Percentiles rank a stretch among this genome's conserved stretches.
These are phyloP conservation scores for Cuniculus paca DNA, from an alignment of 2,797 vertebrate genomes.

Conservation along the genomic window DNA sequence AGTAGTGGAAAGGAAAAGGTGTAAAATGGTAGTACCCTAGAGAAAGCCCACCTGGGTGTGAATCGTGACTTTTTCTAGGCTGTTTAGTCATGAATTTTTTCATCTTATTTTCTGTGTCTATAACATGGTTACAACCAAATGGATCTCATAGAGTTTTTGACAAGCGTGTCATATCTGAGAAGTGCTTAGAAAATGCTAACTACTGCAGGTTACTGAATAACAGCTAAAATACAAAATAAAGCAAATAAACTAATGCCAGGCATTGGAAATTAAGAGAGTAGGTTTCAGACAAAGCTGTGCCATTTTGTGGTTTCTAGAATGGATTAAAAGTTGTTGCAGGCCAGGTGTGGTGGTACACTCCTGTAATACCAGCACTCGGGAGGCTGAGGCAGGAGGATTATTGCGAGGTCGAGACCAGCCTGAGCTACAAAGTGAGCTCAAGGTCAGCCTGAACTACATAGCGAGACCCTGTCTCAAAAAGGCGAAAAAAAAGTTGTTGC, in stretches of 20 bases:
- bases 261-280: neutral
- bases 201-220: neutral
- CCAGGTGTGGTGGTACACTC: too few relatives aligned
- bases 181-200: neutral
- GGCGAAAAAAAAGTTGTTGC: conserved; percentile 28
- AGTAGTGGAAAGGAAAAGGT: neutral
- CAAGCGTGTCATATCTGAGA: neutral
- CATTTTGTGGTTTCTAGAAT: conserved; percentile 24
- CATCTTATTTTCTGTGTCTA: neutral
- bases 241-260: neutral
- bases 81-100: neutral
- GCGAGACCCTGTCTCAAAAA: too few relatives aligned
- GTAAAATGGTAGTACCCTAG: neutral
- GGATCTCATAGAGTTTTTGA: neutral
- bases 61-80: neutral
- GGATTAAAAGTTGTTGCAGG: conserved; percentile 19
- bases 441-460: too few relatives aligned
- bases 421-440: too few relatives aligned
- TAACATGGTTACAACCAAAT: neutral
- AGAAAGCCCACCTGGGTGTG: neutral
- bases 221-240: conserved; percentile 11
- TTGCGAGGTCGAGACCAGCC: too few relatives aligned
- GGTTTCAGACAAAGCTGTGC: neutral
- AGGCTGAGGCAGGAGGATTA: too few relatives aligned
- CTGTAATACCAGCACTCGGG: too few relatives aligned